These are phyloP conservation scores for Andrena marginata DNA, from an alignment of 2,888 invertebrate species.

Conservation along the genomic window DNA sequence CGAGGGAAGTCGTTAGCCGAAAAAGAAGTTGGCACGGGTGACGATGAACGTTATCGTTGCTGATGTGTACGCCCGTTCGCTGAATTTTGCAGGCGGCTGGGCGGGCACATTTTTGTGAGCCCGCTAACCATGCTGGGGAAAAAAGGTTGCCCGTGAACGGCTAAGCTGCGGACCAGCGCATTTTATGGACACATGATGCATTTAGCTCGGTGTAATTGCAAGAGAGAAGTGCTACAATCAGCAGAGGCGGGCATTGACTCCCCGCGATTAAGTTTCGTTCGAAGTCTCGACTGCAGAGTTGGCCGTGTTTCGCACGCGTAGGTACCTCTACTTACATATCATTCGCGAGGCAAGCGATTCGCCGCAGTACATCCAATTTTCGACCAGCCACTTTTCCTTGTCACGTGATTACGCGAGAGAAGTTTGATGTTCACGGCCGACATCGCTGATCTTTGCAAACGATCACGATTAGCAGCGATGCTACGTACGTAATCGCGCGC, in stretches of 20 bases:
- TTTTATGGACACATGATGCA: constrained; percentile 43
- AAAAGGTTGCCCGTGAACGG: constrained; percentile 24
- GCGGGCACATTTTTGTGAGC: constrained; percentile 7
- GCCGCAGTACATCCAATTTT: constrained; percentile 12
- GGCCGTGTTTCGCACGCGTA: not conserved
- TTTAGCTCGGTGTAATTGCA: constrained; percentile 44
- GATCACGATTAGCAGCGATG: too few species aligned
- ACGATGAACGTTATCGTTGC: not conserved
- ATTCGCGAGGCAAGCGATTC: constrained; percentile 37
- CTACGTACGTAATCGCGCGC: too few species aligned
- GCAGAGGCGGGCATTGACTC: constrained; percentile 52
- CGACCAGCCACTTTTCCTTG: not conserved
- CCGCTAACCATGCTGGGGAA: not conserved
- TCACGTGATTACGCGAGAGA: too few species aligned
- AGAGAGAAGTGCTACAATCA: constrained; percentile 54
- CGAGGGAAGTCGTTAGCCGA: not conserved
- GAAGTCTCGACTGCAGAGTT: constrained; percentile 20
- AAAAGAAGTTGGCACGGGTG: not conserved
- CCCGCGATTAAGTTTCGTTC: constrained; percentile 42
- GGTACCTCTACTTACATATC: too few species aligned
- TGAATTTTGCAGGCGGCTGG: not conserved
- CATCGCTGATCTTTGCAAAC: too few species aligned
- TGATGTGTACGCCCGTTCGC: constrained; percentile 3
- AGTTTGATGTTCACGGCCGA: too few species aligned
- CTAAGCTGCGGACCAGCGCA: constrained; percentile 21